Base-by-base conservation (phyloP, 2,797 vertebrate genomes). In the Masticophis lateralis region DNA sequence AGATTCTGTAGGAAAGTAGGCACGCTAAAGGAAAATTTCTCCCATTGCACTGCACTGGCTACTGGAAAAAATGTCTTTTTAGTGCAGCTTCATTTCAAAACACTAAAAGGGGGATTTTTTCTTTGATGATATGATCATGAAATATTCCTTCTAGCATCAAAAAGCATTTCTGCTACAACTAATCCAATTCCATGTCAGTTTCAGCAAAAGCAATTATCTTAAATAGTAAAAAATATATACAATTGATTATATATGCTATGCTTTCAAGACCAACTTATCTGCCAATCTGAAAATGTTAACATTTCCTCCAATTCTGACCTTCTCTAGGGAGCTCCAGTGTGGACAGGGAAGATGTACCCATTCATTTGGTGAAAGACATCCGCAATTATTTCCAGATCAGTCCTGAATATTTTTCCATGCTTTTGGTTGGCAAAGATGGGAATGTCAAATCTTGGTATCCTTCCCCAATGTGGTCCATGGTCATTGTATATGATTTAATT, bases 381-480 rank as follows among this genome's bases (percentile, higher is more conserved):
- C 97, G 99, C 96, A 99, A 99, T 97, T 99, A 99, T 96, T 99
- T 99, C 97, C 99, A 99, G 98, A 98, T 99, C 96, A 99, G 99
- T 95, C 98, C 98, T 0, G 99, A 99, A 92, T 99, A 99, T 96
- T 99, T 99, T 98, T 99, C 99, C 94, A 99, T 99, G 99, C 98
- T 99, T 94, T 98, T 99, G 91, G 99, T 99, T 79, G 99, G 99
- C 90, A 99, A 99, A 97, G 99, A 99, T 0, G 98, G 99, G 91
- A 99, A 99, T 1, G 99, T 99, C 1, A 99, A 99, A 97, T 99
- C 99, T 94, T 99, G 99, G 99, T 99, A 99, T 96, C 99, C 99
- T 2, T 99, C 99, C 0, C 99, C 99, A 25, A 99, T 99, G 99
- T 99, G 98, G 98, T 99, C 99, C 87, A 99, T 99, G 99, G 99